A percentile compares a stretch with the other conserved stretches of the same genome.
Conservation (phyloP, 2,888 invertebrate species). For the Drosophila neonasuta region DNA sequence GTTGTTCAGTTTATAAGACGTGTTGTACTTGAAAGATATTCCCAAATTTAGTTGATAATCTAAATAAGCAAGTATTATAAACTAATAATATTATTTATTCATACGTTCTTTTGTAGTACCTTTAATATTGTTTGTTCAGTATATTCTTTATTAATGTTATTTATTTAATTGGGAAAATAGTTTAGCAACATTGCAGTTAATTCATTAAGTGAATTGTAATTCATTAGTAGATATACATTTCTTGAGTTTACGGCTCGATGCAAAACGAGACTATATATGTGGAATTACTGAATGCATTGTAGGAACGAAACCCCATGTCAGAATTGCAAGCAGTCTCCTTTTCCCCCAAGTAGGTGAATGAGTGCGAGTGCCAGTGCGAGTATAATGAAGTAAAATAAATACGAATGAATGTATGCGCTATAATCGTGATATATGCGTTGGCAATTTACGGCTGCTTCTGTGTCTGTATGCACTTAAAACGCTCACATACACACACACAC, state of each 20-base stretch:
- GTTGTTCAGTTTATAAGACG: too few species aligned
- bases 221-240: constrained; percentile 18
- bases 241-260: constrained; percentile 18
- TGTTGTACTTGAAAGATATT: too few species aligned
- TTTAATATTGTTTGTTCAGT: neutral
- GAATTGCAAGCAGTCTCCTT: constrained; percentile 33
- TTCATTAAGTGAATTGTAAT: neutral
- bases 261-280: constrained; percentile 5
- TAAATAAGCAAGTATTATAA: too few species aligned
- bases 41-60: too few species aligned
- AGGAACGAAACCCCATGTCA: constrained; percentile 13
- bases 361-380: constrained; percentile 10
- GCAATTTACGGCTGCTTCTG: constrained; percentile 67
- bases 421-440: constrained; percentile 73
- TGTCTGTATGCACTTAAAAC: constrained; percentile 38
- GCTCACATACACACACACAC: constrained; percentile 24
- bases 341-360: constrained; percentile 14
- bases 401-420: constrained; percentile 53
- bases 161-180: neutral
- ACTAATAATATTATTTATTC: too few species aligned
- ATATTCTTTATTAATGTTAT: neutral
- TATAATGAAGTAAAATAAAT: constrained; percentile 74
- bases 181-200: constrained; percentile 9
- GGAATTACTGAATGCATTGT: constrained; percentile 42
- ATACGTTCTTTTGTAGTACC: neutral